Percentiles rank a stretch among this genome's conserved stretches.
Conservation (phyloP, 2,888 invertebrate genomes). For the Cataglyphis albicans region DNA sequence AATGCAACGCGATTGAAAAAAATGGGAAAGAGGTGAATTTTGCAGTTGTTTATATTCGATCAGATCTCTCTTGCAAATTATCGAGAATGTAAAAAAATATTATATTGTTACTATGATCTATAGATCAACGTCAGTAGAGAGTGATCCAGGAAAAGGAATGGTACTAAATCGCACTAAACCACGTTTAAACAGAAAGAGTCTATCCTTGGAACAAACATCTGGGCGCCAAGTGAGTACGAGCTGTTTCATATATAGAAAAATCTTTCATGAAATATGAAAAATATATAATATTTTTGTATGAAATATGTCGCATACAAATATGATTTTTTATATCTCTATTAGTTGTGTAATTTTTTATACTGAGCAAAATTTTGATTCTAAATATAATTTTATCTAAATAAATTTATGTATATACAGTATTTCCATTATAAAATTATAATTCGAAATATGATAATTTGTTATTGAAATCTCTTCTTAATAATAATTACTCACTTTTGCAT, state of each 20-base stretch:
- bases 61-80: not conserved
- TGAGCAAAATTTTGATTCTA: not conserved
- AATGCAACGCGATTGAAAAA: slow-evolving; percentile 79
- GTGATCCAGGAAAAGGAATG: slow-evolving; percentile 85
- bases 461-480: slow-evolving; percentile 10
- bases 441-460: not conserved
- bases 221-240: slow-evolving; percentile 62
- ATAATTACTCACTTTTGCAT: slow-evolving; percentile 32
- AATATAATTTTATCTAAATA: slow-evolving; percentile 2
- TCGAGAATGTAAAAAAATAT: not conserved
- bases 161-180: slow-evolving; percentile 86
- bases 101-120: not conserved
- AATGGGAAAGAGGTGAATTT: slow-evolving; percentile 81
- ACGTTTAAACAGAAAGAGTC: slow-evolving; percentile 90
- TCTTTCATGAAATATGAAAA: not conserved
- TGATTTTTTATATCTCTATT: not conserved
- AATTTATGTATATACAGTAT: not conserved
- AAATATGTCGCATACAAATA: not conserved
- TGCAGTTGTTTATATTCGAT: not conserved
- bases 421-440: not conserved
- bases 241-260: slow-evolving; percentile 30
- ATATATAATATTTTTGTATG: not conserved
- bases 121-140: slow-evolving; percentile 90
- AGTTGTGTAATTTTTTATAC: not conserved
- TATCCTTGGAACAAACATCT: slow-evolving; percentile 91